phyloP scores from a whole-genome alignment of 2,113 vertebrate genomes.

The Xerus inauris region DNA sequence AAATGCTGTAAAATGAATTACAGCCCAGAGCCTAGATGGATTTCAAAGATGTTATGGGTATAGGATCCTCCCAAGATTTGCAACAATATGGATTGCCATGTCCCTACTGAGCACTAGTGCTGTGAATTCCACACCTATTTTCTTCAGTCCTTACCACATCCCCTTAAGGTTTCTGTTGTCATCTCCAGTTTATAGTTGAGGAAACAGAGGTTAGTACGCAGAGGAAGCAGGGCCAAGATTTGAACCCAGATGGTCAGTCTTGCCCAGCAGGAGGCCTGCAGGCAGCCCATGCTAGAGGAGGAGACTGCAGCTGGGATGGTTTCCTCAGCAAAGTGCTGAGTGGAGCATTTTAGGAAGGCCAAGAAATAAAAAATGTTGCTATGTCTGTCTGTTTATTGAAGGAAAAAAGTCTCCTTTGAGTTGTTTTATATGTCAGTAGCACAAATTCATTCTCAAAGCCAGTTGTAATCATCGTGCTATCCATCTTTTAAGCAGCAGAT shows the following conservation, averaged over 20 bases:
- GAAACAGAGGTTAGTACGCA: not conserved
- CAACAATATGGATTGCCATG: not conserved
- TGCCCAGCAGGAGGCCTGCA: accelerated
- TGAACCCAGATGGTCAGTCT: not conserved
- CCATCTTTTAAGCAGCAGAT: not conserved
- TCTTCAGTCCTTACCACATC: not conserved
- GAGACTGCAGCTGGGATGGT: accelerated
- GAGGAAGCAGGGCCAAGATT: not conserved
- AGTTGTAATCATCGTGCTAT: not conserved
- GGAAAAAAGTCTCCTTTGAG: not conserved
- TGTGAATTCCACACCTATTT: not conserved
- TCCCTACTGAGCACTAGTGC: not conserved
- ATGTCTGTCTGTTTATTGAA: not conserved
- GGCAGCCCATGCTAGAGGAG: accelerated
- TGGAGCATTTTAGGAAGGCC: not conserved
- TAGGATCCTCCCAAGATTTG: not conserved
- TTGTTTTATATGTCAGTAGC: not conserved
- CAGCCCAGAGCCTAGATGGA: not conserved
- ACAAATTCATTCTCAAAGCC: slow-evolving; percentile 48
- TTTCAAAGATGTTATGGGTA: not conserved
- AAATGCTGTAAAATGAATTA: no score
- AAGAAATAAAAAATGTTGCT: not conserved
- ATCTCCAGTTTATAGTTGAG: not conserved
- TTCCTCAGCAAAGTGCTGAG: not conserved
- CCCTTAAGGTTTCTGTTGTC: not conserved